phyloP scores from a whole-genome alignment of 2,888 invertebrate species.

The Lacanobia oleracea region DNA sequence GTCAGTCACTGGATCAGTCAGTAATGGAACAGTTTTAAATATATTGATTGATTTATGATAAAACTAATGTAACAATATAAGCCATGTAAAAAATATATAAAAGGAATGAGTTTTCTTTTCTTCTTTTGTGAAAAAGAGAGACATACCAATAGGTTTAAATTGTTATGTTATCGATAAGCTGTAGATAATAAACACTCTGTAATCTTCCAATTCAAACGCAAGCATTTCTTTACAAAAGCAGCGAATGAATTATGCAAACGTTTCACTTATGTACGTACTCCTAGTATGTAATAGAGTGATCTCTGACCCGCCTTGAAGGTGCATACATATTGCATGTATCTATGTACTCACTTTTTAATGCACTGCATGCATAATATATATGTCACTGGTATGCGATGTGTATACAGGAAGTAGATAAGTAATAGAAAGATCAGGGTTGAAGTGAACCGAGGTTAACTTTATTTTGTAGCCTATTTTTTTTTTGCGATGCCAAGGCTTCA shows the following conservation, averaged over 20 bases:
- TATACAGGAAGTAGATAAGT: slow-evolving; percentile 24
- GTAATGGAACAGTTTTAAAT: too few relatives aligned
- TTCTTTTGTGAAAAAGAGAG: too few relatives aligned
- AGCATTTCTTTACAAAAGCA: slow-evolving; percentile 39
- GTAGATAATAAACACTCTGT: not conserved
- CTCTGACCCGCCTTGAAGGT: slow-evolving; percentile 56
- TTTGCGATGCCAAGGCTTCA: too few relatives aligned
- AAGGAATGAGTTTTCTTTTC: too few relatives aligned
- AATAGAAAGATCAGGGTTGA: slow-evolving; percentile 11
- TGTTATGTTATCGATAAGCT: too few relatives aligned
- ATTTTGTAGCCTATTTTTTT: not conserved
- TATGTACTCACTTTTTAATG: slow-evolving; percentile 43
- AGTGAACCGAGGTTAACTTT: not conserved
- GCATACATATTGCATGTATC: slow-evolving; percentile 14
- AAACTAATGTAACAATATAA: too few relatives aligned
- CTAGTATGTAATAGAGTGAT: slow-evolving; percentile 44
- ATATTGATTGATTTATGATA: too few relatives aligned
- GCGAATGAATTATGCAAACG: slow-evolving; percentile 54
- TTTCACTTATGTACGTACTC: not conserved
- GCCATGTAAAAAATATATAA: too few relatives aligned
- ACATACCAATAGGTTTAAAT: too few relatives aligned
- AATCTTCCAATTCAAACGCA: slow-evolving; percentile 13
- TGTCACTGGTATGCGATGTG: slow-evolving; percentile 19
- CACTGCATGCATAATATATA: slow-evolving; percentile 40
- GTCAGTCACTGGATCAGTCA: too few relatives aligned